Base-by-base conservation (phyloP, 2,888 invertebrate species). In the Cyrtodaria siliqua region DNA sequence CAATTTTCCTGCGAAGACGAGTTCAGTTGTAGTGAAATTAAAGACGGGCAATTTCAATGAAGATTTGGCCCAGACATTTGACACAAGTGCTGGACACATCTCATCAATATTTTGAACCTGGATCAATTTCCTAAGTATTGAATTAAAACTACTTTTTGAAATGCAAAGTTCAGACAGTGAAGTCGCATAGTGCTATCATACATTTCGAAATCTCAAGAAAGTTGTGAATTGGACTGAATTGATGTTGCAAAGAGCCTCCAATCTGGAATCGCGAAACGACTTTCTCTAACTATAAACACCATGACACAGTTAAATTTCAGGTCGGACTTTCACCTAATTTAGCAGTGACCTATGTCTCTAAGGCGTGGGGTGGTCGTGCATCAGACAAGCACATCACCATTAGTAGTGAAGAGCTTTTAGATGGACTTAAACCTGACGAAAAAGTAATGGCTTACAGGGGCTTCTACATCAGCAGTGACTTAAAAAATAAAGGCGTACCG, bases 161-260 rank as follows among this genome's bases (percentile, higher is more conserved):
- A n/a, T n/a, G n/a, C n/a, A n/a, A n/a, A n/a, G n/a, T n/a, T n/a
- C n/a, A n/a, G n/a, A n/a, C n/a, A n/a, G n/a, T n/a, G n/a, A n/a
- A n/a, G n/a, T n/a, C n/a, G 60, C 68, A 2, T 52, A 67, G 18
- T 73, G 59, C 24, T 76, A 53, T 49, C n/a, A 33, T 16, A 8
- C n/a, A 8, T 56, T 77, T 38, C n/a, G 16, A 8, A 44, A 66
- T 23, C 29, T 77, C 8, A 67, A 53, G 38, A 57, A 75, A 16
- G 52, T 71, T 12, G 16, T 76, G 20, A 72, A 79, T 42, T 79
- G 72, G 24, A 79, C 79, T 18, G 75, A 79, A 64, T 55, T 79
- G 1, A 57, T 76, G 53, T 33, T 60, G 2, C 69, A 78, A 40
- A 29, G 60, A n/a, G 26, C 73, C 16, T 68, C 68, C 27, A 73